Conservation (phyloP, 2,113 vertebrate species). For the Anhinga anhinga region DNA sequence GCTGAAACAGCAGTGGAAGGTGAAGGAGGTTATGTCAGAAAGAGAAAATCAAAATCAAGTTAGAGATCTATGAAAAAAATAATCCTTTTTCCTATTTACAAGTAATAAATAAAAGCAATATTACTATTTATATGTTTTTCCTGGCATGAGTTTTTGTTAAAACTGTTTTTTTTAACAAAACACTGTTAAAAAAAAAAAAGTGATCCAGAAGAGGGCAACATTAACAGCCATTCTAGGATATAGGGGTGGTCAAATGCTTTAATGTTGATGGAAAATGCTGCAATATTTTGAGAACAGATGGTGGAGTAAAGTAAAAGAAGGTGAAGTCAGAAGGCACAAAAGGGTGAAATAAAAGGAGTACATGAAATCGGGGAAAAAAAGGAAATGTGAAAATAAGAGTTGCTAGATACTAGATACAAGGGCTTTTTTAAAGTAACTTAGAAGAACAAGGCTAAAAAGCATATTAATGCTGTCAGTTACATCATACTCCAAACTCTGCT, state of each 20-base stretch:
- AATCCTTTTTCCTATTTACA: background rate
- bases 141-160: background rate
- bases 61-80: background rate
- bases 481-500: background rate
- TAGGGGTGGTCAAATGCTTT: background rate
- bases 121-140: background rate
- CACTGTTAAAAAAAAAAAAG: background rate
- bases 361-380: fast-evolving
- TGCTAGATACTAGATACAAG: background rate
- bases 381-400: background rate
- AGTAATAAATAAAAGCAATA: background rate
- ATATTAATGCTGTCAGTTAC: background rate
- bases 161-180: background rate
- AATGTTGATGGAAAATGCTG: background rate
- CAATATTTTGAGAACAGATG: background rate
- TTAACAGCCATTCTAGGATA: background rate
- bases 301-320: background rate
- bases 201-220: constrained; percentile 40
- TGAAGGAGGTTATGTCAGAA: background rate
- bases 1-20: background rate
- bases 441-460: background rate
- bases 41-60: background rate
- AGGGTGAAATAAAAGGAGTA: background rate
- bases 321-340: background rate
- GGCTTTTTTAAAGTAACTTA: background rate